Evolutionary conservation across 2,113 vertebrate genomes (phyloP).

Genomic region (Cynopterus brachyotis): DNA sequence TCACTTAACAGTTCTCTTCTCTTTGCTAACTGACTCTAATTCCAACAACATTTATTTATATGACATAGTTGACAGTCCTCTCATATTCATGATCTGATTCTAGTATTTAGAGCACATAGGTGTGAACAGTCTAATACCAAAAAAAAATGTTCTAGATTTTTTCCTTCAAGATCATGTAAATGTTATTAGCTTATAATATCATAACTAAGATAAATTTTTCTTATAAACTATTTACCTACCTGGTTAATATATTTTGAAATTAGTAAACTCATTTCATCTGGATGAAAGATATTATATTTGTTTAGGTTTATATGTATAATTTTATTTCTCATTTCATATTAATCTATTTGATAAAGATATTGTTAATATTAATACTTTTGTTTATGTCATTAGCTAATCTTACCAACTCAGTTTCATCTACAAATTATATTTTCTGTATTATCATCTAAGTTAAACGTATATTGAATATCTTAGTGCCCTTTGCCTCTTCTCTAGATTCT

Average conservation of each 20-base stretch:
- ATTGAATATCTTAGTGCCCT: neutral
- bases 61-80: neutral
- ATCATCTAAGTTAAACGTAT: neutral
- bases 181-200: neutral
- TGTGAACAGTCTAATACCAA: neutral
- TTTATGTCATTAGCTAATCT: neutral
- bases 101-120: neutral
- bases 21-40: neutral
- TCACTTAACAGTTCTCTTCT: neutral
- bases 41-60: neutral
- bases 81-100: neutral
- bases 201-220: neutral
- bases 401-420: neutral
- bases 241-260: neutral
- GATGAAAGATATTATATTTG: neutral
- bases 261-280: neutral
- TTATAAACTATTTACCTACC: neutral
- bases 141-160: neutral
- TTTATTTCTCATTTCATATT: neutral
- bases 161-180: neutral
- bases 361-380: neutral
- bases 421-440: neutral
- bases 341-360: neutral
- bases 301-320: neutral
- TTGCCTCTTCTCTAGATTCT: neutral